A percentile compares a stretch with the other conserved stretches of the same genome.
Evolutionary conservation across 2,113 vertebrate species (phyloP).

Genomic region (Spea multiplicata): DNA sequence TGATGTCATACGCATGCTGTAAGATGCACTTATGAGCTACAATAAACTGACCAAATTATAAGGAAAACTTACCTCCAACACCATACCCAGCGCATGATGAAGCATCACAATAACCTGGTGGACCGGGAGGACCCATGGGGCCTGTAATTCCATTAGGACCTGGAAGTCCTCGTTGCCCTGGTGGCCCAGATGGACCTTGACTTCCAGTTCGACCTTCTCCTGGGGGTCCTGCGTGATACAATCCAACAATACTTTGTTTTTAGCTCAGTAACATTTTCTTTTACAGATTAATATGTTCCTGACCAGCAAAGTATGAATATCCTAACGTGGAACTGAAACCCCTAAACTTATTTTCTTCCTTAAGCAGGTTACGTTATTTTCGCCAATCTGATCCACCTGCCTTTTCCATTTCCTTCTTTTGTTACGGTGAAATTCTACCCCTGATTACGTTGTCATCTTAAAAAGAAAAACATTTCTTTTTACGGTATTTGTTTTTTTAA

Average conservation of each 20-base stretch:
- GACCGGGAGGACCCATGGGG: constrained; percentile 74
- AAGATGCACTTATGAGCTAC: too few relatives aligned
- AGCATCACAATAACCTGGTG: constrained; percentile 89
- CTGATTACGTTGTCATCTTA: too few relatives aligned
- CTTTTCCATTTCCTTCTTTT: background rate
- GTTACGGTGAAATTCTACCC: background rate
- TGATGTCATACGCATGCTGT: too few relatives aligned
- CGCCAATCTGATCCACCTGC: background rate
- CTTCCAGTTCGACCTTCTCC: constrained; percentile 90
- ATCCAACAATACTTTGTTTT: constrained; percentile 4
- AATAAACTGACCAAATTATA: too few relatives aligned
- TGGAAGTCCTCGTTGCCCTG: constrained; percentile 78
- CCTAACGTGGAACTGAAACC: background rate
- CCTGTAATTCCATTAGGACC: constrained; percentile 81
- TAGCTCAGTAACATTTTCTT: background rate
- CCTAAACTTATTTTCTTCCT: background rate
- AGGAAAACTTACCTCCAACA: constrained; percentile 80
- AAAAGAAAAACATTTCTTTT: background rate
- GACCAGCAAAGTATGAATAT: background rate
- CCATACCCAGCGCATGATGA: constrained; percentile 89
- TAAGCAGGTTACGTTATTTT: background rate
- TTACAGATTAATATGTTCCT: background rate
- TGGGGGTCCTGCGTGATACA: constrained; percentile 68
- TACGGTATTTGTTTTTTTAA: background rate
- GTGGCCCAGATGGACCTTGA: constrained; percentile 81